Evolutionary conservation across 2,888 invertebrate species (phyloP), one percentile per base, ranked within the genome.

Genomic region (Caenorhabditis japonica): DNA sequence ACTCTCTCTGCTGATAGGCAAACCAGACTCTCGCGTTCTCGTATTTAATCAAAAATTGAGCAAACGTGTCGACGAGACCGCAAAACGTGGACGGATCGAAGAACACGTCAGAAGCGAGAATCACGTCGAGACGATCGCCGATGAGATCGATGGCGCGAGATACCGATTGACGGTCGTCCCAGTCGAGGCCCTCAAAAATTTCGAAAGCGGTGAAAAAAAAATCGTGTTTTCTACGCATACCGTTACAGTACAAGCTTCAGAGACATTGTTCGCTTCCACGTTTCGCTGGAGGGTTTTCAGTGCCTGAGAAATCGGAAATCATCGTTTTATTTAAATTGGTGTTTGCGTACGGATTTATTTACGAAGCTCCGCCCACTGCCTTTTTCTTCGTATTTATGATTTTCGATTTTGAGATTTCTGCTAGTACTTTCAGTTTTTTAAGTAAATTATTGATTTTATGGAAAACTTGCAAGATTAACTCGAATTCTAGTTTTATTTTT

Each of bases 101-200:
- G 60, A 86, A 85, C 3, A 85, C 81, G 69, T 85, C 85, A 17
- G 85, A 85, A 1, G 79, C 85, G 27, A 85, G 25, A 23, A 85
- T 62, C 30, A 70, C 55, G 53, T 84, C 83, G 19, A 84, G 30
- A 10, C 44, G 21, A 15, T 46, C 49, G 21, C 52, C 33, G 33
- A 44, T 61, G 4, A 25, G 34, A 23, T n/a, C 46, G 36, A 73
- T 46, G 4, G 59, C 23, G 8, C 25, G 12, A 7, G 52, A 12
- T 4, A 64, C 36, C 3, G 41, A 62, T 19, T 34, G 17, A 19
- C 52, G 56, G 4, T 34, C 17, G 10, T 66, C 58, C 80, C 80
- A 80, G 55, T 78, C 72, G 38, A 77, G 66, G 17, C 72, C 76
- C 80, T 77, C 33, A 53, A 68, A 51, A 34, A 7, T 7, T 30